Percentiles rank a stretch among this genome's conserved stretches.
These are phyloP conservation scores for Pseudomyrmex sp. DNA, from an alignment of 1,140 invertebrate genomes.

Conservation along the genomic window DNA sequence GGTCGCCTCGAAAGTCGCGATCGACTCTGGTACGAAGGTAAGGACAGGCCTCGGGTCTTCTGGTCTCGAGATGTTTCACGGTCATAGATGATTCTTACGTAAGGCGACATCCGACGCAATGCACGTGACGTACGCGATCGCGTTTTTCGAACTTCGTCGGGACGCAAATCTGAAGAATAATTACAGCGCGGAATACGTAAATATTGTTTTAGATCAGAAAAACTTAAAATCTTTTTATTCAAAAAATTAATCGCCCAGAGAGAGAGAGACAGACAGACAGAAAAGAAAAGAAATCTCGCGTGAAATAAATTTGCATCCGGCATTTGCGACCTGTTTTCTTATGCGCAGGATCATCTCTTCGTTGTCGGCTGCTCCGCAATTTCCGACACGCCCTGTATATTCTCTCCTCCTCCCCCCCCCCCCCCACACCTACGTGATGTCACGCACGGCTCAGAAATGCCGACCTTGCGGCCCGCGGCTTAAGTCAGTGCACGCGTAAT, in stretches of 20 bases:
- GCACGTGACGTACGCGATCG: constrained; percentile 11
- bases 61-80: constrained; percentile 4
- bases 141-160: background rate
- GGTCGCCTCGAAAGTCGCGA: background rate
- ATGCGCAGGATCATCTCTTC: too few species aligned
- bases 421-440: constrained; percentile 72
- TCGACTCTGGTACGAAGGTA: constrained; percentile 5
- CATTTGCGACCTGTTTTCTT: too few species aligned
- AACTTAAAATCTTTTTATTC: too few species aligned
- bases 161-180: too few species aligned
- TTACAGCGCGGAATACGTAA: too few species aligned
- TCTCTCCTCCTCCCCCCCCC: too few species aligned
- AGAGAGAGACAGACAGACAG: too few species aligned
- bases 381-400: constrained; percentile 20
- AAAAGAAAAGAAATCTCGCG: too few species aligned
- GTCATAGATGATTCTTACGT: constrained; percentile 1
- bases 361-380: too few species aligned
- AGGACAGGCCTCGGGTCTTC: background rate
- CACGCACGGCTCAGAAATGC: constrained; percentile 73
- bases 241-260: too few species aligned
- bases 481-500: constrained; percentile 75
- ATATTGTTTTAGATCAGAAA: too few species aligned
- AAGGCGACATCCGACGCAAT: constrained; percentile 1
- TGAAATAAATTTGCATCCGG: too few species aligned
- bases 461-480: constrained; percentile 70